Percentiles rank a stretch among this genome's conserved stretches.
These are phyloP conservation scores for Trissolcus brochymenae DNA, from an alignment of 2,888 invertebrate genomes.

Conservation along the genomic window DNA sequence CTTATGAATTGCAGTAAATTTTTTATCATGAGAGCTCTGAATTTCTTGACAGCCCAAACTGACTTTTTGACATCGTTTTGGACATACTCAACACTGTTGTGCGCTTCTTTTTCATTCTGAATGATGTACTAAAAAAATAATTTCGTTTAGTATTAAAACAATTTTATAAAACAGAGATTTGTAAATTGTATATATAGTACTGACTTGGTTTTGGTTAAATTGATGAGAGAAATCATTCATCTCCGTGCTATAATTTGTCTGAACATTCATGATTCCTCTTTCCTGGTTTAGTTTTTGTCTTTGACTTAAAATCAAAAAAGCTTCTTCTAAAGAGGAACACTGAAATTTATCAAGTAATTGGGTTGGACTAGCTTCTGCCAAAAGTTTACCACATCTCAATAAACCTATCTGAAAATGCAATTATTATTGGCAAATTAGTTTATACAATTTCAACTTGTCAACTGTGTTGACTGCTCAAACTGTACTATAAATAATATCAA, in stretches of 20 bases:
- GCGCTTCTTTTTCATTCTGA: conserved; percentile 56
- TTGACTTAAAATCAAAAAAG: conserved; percentile 88
- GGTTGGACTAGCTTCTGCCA: conserved; percentile 90
- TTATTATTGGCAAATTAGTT: neutral
- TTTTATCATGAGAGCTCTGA: conserved; percentile 83
- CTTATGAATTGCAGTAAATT: conserved; percentile 83
- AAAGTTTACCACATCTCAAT: conserved; percentile 88
- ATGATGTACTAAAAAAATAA: conserved; percentile 56
- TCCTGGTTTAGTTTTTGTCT: conserved; percentile 78
- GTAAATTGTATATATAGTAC: neutral
- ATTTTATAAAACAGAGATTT: no score
- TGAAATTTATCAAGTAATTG: conserved; percentile 84
- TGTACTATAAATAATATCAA: neutral
- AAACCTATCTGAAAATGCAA: conserved; percentile 86
- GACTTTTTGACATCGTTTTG: neutral
- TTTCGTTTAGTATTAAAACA: neutral
- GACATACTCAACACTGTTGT: neutral
- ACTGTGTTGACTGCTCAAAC: neutral
- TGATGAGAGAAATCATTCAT: conserved; percentile 71
- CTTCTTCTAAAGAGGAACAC: conserved; percentile 88
- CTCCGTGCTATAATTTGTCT: conserved; percentile 21
- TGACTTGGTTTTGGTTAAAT: conserved; percentile 24
- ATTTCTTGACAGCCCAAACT: conserved; percentile 63
- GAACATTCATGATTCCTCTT: conserved; percentile 48
- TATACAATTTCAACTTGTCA: neutral